Evolutionary conservation across 2,113 vertebrate species (phyloP).

Genomic region (Gymnocephalus cernua): DNA sequence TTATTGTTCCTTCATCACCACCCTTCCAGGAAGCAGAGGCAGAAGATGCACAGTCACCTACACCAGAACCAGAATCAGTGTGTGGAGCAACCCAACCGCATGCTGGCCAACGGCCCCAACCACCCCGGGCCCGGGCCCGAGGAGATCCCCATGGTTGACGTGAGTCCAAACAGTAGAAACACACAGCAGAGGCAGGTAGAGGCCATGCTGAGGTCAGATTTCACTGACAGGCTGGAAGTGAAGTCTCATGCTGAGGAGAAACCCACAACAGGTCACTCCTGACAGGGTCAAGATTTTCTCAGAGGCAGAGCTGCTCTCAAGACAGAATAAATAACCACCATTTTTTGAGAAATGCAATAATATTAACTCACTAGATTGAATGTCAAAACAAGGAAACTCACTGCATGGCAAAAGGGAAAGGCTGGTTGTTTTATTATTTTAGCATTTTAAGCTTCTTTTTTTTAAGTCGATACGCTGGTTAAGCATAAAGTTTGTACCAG

Average conservation of each 20-base stretch:
- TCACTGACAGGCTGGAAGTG: slow-evolving; percentile 6
- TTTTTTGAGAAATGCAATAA: not conserved
- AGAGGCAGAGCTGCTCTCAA: not conserved
- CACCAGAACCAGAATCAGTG: slow-evolving; percentile 98
- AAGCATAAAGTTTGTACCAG: not conserved
- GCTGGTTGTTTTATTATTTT: not conserved
- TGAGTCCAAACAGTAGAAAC: slow-evolving; percentile 80
- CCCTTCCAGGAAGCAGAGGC: slow-evolving; percentile 91
- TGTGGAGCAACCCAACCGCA: slow-evolving; percentile 93
- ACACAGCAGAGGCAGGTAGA: slow-evolving; percentile 9
- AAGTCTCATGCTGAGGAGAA: not conserved
- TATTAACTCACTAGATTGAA: not conserved
- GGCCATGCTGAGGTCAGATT: slow-evolving; percentile 5
- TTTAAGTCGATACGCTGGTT: not conserved
- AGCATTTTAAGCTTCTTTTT: not conserved
- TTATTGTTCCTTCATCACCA: slow-evolving; percentile 26
- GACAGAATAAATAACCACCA: not conserved
- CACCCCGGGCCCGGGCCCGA: slow-evolving; percentile 93
- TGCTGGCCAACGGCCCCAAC: slow-evolving; percentile 92
- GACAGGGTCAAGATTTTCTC: not conserved
- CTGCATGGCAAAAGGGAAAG: not conserved
- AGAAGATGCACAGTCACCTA: slow-evolving; percentile 94
- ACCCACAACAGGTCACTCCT: not conserved
- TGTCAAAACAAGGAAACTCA: not conserved
- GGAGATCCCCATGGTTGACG: slow-evolving; percentile 96